Evolutionary conservation across 2,113 vertebrate genomes (phyloP).

Genomic region (Pagrus major): DNA sequence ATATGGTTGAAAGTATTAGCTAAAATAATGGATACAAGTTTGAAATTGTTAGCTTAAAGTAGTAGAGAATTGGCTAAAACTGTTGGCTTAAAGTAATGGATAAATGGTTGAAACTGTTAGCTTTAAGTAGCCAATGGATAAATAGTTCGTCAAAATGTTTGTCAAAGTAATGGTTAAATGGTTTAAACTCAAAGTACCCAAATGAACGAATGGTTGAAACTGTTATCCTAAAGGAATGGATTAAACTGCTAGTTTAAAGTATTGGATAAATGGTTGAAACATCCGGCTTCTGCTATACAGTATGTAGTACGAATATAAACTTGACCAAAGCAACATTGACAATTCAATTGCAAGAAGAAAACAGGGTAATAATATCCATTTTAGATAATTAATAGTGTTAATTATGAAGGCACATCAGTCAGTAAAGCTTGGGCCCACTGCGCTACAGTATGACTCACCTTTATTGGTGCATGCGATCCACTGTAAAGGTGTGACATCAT

Average conservation of each 20-base stretch:
- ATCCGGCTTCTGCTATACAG: background rate
- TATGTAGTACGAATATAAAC: background rate
- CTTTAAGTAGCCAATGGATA: too few species aligned
- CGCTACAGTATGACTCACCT: constrained; percentile 82
- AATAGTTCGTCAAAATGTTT: too few species aligned
- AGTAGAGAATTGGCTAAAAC: too few species aligned
- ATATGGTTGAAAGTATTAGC: too few species aligned
- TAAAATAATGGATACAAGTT: too few species aligned
- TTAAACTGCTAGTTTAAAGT: too few species aligned
- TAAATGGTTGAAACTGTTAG: background rate
- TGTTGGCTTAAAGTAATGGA: too few species aligned
- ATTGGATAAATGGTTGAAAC: background rate
- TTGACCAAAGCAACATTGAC: background rate
- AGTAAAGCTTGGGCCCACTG: background rate
- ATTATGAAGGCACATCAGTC: background rate
- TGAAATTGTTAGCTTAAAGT: too few species aligned
- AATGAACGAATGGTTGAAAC: background rate
- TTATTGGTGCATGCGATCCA: constrained; percentile 99
- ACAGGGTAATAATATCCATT: background rate
- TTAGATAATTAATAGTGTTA: background rate
- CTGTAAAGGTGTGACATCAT: constrained; percentile 97
- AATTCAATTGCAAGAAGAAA: background rate
- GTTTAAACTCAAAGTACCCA: too few species aligned
- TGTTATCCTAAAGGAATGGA: too few species aligned
- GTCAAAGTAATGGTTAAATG: too few species aligned